Evolutionary conservation across 2,888 invertebrate species (phyloP).

Genomic region (Drosophila mettleri): DNA sequence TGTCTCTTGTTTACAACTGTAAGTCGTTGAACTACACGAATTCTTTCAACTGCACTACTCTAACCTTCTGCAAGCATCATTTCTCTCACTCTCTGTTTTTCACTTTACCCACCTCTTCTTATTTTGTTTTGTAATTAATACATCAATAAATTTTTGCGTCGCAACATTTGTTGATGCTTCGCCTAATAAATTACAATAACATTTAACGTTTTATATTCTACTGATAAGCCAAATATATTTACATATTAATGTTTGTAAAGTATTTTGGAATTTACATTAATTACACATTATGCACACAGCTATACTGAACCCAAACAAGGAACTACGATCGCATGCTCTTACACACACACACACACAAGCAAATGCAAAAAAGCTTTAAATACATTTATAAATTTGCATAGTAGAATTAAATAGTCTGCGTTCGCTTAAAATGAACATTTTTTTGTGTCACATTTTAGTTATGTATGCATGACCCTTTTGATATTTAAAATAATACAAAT

Average conservation of each 20-base stretch:
- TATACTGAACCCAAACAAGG: constrained; percentile 12
- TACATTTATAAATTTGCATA: constrained; percentile 9
- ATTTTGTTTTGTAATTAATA: constrained; percentile 3
- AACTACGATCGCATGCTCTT: constrained; percentile 10
- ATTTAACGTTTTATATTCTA: constrained; percentile 2
- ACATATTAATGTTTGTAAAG: constrained; percentile 4
- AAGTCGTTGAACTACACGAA: constrained; percentile 47
- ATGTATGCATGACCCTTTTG: background rate
- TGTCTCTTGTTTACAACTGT: constrained; percentile 32
- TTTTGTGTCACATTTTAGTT: background rate
- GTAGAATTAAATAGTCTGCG: background rate
- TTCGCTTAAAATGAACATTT: background rate
- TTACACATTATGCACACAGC: constrained; percentile 27
- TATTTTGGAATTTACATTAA: constrained; percentile 32
- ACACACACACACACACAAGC: background rate
- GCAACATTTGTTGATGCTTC: constrained; percentile 6
- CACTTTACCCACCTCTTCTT: background rate
- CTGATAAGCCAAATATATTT: constrained; percentile 17
- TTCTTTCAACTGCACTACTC: constrained; percentile 6
- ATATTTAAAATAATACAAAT: background rate
- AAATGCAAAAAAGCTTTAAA: background rate
- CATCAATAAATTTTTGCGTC: constrained; percentile 2
- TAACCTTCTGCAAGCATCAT: background rate
- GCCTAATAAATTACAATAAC: background rate
- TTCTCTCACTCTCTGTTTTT: background rate